Conservation (phyloP, 2,797 vertebrate genomes). For the Tapirus indicus region DNA sequence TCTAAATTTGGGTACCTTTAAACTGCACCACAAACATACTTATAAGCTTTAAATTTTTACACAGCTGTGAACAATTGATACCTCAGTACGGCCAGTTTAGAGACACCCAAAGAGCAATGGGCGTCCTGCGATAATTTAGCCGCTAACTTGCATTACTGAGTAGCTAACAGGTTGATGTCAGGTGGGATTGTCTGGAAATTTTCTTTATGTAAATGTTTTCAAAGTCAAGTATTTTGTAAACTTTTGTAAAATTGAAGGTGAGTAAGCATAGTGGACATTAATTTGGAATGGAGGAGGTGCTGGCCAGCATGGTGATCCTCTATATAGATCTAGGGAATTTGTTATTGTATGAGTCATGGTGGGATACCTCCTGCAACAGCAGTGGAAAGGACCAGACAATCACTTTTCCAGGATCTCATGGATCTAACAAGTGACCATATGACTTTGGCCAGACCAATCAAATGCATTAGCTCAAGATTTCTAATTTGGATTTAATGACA, state of each 20-base stretch:
- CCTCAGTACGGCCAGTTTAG: background rate
- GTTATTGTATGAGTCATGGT: background rate
- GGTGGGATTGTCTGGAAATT: background rate
- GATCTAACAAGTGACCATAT: background rate
- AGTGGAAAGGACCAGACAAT: background rate
- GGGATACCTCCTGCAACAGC: background rate
- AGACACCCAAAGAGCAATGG: background rate
- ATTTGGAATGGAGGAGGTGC: background rate
- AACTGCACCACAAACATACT: background rate
- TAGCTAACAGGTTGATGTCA: background rate
- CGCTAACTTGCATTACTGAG: background rate
- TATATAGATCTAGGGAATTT: background rate
- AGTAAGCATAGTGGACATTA: background rate
- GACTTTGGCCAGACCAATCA: background rate
- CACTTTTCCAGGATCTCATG: background rate
- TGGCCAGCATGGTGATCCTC: background rate
- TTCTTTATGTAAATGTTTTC: background rate
- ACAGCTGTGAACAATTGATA: background rate
- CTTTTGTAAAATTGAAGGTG: constrained; percentile 3
- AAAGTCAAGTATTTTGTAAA: constrained; percentile 15
- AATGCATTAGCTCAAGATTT: background rate
- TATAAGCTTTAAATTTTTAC: background rate
- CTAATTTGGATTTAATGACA: background rate
- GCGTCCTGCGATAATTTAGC: background rate
- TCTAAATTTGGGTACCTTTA: background rate